A percentile compares a stretch with the other conserved stretches of the same genome.
Evolutionary conservation across 2,888 invertebrate genomes (phyloP).

Genomic region (Heliconius sara): DNA sequence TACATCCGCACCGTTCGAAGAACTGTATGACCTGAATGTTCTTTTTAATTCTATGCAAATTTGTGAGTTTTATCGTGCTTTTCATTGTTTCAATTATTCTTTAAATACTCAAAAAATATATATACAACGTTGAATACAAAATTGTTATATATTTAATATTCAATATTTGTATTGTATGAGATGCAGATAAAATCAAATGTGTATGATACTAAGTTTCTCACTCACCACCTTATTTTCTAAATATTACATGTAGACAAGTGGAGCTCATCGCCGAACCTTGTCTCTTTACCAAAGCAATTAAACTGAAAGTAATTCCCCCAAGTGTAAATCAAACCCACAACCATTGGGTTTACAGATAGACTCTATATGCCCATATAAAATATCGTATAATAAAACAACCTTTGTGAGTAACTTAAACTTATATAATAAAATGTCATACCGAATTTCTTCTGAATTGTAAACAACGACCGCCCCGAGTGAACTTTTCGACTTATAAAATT

Average conservation of each 20-base stretch:
- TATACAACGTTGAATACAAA: neutral
- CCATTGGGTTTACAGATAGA: neutral
- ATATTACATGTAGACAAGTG: too few species aligned
- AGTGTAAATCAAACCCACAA: neutral
- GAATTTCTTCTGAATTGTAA: neutral
- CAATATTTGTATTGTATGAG: too few species aligned
- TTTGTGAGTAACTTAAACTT: neutral
- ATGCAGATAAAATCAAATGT: neutral
- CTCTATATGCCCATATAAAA: too few species aligned
- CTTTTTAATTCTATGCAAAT: neutral
- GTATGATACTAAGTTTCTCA: neutral
- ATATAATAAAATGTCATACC: neutral
- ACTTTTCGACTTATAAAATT: constrained; percentile 8
- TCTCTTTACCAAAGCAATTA: too few species aligned
- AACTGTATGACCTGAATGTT: constrained; percentile 27
- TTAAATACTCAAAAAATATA: neutral
- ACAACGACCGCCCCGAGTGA: neutral
- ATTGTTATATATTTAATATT: neutral
- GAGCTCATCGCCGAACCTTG: too few species aligned
- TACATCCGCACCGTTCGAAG: constrained; percentile 17
- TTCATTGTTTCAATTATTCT: neutral
- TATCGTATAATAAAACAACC: too few species aligned
- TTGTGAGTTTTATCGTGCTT: neutral
- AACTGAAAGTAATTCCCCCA: neutral
- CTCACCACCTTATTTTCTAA: too few species aligned